Base-by-base conservation (phyloP, 2,888 invertebrate genomes). In the Pollenia labialis region DNA sequence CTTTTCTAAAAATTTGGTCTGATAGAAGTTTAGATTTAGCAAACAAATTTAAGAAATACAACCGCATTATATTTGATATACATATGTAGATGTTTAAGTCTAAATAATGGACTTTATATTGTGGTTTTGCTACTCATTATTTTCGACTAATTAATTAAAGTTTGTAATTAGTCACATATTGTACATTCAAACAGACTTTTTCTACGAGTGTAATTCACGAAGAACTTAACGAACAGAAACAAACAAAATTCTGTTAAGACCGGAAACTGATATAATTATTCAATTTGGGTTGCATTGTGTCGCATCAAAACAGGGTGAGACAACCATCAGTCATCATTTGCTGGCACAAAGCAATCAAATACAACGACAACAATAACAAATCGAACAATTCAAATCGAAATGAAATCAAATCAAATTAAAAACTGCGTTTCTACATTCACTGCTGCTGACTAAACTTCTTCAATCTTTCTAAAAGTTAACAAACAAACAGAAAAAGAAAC, bases 241-340 rank as follows among this genome's bases (percentile, higher is more conserved):
- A 42, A 48, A 44, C 56, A 40, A 40, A 32, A 1, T 54, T 69
- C 75, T 81, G 54, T 64, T 72, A 12, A 81, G 81, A 81, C 87
- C 84, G 87, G 87, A 87, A 81, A 84, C 77, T 81, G 72, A 74
- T 77, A 84, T 84, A 87, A 87, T 87, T 87, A 84, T 84, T 81
- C 84, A 87, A 81, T 84, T 84, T 84, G 54, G 84, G 68, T 81
- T 87, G 87, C 74, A 87, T 87, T 87, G 84, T 87, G 54, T 74
- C 79, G 74, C 81, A 84, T 81, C 68, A 66, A 84, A 87, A 84
- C 84, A 81, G 87, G 87, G 87, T 68, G 84, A 87, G 75, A 82
- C 87, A 83, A 82, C 14, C 76, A 84, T 81, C 84, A 87, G 81
- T 84, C 81, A 87, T 84, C 84, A 72, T 87, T 81, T 77, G 68